Base-by-base conservation (phyloP, 2,113 vertebrate genomes). In the Salvelinus namaycush region DNA sequence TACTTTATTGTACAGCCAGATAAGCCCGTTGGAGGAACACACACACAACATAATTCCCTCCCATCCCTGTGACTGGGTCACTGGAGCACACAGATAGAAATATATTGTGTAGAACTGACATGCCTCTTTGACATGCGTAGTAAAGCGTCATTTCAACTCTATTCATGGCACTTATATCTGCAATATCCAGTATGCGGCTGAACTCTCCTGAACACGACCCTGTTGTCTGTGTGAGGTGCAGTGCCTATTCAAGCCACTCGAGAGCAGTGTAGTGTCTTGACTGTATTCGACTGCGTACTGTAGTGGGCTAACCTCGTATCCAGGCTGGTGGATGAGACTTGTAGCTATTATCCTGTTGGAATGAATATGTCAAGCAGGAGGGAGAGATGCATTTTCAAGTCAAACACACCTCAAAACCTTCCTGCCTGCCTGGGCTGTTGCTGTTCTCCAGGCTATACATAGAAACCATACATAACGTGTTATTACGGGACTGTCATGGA, bases 251-350 rank as follows among this genome's bases (percentile, higher is more conserved):
- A 51, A 26, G 34, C 66, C 75, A 68, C 59, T 67, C 44, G 79
- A 70, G 76, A 5, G 49, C 71, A 82, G 78, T 72, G 77, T 24
- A 48, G 73, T 74, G 24, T n/a, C 74, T 75, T 34, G 5, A 22
- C 34, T 68, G 9, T 67, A 51, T 51, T 16, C 49, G 3, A 16
- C 7, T 9, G 34, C 7, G 7, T 39, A 39, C 49, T 16, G 49
- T 51, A 16, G 14, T 16, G 11, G 49, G 2, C 49, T 51, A 51
- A 51, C 49, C 3, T 51, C 7, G 1, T 39, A 39, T 16, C 2
- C 49, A 51, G 49, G 49, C 49, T 16, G 49, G 34, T 39, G 34
- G 6, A 34, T 39, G 7, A 39, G 34, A 39, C 34, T 7, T 7
- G 34, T 39, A 39, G 7, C 34, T 7, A 7, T 34, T 34, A 34